Evolutionary conservation across 2,888 invertebrate genomes (phyloP).

Genomic region (Latheticus oryzae): DNA sequence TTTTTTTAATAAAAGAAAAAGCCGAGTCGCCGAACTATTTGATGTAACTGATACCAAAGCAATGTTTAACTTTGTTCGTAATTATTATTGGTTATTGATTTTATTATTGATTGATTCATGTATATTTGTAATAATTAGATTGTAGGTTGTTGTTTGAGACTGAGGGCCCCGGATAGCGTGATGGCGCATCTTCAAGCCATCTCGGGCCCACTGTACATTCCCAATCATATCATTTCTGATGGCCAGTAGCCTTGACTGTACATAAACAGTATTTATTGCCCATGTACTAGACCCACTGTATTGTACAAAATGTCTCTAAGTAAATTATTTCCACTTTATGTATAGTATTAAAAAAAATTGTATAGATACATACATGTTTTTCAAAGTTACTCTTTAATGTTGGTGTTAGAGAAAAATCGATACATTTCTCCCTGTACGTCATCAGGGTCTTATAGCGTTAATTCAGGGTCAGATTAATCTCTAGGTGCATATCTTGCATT

Average conservation of each 20-base stretch:
- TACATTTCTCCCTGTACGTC: slow-evolving; percentile 44
- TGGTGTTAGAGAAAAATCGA: slow-evolving; percentile 56
- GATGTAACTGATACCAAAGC: slow-evolving; percentile 68
- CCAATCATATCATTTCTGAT: slow-evolving; percentile 62
- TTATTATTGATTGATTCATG: slow-evolving; percentile 60
- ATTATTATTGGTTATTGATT: slow-evolving; percentile 63
- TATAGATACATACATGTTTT: slow-evolving; percentile 56
- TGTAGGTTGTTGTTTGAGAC: slow-evolving; percentile 65
- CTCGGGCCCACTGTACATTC: slow-evolving; percentile 63
- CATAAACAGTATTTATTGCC: slow-evolving; percentile 60
- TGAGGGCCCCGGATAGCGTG: slow-evolving; percentile 57
- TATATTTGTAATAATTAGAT: slow-evolving; percentile 64
- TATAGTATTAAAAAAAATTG: slow-evolving; percentile 50
- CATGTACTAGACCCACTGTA: slow-evolving; percentile 51
- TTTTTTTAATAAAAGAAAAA: slow-evolving; percentile 6
- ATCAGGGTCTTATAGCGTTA: slow-evolving; percentile 50
- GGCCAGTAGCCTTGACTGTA: slow-evolving; percentile 63
- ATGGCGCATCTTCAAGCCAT: slow-evolving; percentile 46
- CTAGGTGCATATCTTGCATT: slow-evolving; percentile 50
- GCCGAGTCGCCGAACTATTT: slow-evolving; percentile 55
- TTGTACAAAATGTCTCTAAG: slow-evolving; percentile 53
- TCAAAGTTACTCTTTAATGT: slow-evolving; percentile 51
- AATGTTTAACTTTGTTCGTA: slow-evolving; percentile 65
- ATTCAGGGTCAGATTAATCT: slow-evolving; percentile 51
- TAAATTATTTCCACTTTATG: slow-evolving; percentile 50